phyloP scores from a whole-genome alignment of 2,888 invertebrate species.

The Dasysyrphus tricinctus region DNA sequence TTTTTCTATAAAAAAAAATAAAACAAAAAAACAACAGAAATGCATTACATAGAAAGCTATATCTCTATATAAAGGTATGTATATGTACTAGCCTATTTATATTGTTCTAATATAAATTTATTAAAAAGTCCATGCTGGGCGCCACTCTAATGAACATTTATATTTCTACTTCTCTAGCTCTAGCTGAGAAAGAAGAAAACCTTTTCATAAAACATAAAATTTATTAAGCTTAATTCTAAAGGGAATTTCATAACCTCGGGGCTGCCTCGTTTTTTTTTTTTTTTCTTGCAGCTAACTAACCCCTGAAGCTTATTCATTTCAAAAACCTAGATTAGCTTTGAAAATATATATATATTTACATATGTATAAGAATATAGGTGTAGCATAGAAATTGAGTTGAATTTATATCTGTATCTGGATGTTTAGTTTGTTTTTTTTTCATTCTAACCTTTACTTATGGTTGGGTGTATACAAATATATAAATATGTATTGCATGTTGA shows the following conservation, averaged over 20 bases:
- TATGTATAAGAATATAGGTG: slow-evolving; percentile 9
- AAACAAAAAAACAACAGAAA: not conserved
- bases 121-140: slow-evolving; percentile 47
- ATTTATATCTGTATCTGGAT: slow-evolving; percentile 10
- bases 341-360: not conserved
- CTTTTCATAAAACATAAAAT: slow-evolving; percentile 74
- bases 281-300: not conserved
- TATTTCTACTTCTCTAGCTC: slow-evolving; percentile 41
- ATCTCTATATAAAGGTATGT: not conserved
- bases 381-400: slow-evolving; percentile 30
- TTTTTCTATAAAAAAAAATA: too few species aligned
- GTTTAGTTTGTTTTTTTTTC: slow-evolving; percentile 35
- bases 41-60: not conserved
- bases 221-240: slow-evolving; percentile 72
- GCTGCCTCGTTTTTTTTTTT: not conserved
- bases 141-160: slow-evolving; percentile 67
- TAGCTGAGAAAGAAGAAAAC: slow-evolving; percentile 47
- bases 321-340: slow-evolving; percentile 68
- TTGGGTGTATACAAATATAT: not conserved
- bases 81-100: not conserved
- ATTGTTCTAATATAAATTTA: slow-evolving; percentile 56
- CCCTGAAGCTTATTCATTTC: slow-evolving; percentile 42
- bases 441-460: slow-evolving; percentile 8
- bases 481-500: slow-evolving; percentile 14
- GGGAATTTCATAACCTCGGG: slow-evolving; percentile 56